A percentile compares a stretch with the other conserved stretches of the same genome.
Conservation (phyloP, 64 coral and sea anemone species). For the Stichodactyla mertensii region DNA sequence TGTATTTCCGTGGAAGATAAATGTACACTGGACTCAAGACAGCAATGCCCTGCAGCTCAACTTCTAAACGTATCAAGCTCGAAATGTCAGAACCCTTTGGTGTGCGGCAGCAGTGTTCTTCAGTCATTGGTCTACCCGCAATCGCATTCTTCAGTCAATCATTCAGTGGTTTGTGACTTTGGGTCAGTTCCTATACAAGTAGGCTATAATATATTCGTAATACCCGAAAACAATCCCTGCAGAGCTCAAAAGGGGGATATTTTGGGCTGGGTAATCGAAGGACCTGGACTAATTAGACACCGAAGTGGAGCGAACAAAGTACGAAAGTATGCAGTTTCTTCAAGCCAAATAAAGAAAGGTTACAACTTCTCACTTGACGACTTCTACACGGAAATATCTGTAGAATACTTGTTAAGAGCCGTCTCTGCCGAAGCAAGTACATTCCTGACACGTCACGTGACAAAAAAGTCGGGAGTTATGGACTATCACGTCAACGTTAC, state of each 20-base stretch:
- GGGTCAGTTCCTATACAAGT: slow-evolving; percentile 29
- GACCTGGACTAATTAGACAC: slow-evolving; percentile 48
- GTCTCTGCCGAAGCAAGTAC: slow-evolving; percentile 21
- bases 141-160: neutral
- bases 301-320: neutral
- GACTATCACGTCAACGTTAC: slow-evolving; percentile 19
- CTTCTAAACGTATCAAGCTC: neutral
- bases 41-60: neutral
- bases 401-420: slow-evolving; percentile 20
- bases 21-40: neutral
- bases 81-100: slow-evolving; percentile 7
- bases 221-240: slow-evolving; percentile 30
- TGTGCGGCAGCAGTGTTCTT: neutral
- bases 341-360: slow-evolving; percentile 22
- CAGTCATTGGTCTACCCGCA: neutral
- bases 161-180: slow-evolving; percentile 15
- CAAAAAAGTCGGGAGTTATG: neutral
- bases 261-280: slow-evolving; percentile 55
- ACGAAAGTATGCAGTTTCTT: slow-evolving; percentile 20
- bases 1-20: neutral
- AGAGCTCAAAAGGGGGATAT: slow-evolving; percentile 46
- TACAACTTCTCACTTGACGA: slow-evolving; percentile 9
- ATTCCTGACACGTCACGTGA: neutral
- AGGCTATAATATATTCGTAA: slow-evolving; percentile 69
- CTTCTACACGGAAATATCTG: neutral